These are phyloP conservation scores for Drosophila erecta DNA, from an alignment of 1,140 invertebrate species.

Conservation along the genomic window DNA sequence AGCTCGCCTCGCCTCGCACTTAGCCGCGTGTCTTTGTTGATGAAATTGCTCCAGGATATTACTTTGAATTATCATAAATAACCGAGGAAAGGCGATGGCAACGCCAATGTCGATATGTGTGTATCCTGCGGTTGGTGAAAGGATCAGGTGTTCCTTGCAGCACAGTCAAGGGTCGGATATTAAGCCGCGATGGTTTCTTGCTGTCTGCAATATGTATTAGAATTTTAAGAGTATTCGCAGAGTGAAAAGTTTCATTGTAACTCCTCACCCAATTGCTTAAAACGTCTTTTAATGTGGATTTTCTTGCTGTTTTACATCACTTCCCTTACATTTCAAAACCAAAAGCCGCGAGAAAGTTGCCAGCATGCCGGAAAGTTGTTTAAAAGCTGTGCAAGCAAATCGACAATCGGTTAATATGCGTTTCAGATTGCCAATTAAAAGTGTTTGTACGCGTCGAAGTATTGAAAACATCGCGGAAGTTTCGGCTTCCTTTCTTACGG, in stretches of 20 bases:
- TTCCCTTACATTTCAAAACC: conserved; percentile 17
- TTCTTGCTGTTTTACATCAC: no score
- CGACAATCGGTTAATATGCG: conserved; percentile 38
- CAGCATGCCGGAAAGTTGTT: conserved; percentile 41
- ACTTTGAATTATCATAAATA: conserved; percentile 83
- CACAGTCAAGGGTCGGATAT: conserved; percentile 20
- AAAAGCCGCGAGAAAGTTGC: conserved; percentile 30
- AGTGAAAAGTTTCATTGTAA: conserved; percentile 20
- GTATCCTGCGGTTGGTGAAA: conserved; percentile 39
- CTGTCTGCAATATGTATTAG: not conserved
- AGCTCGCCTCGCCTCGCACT: conserved; percentile 27
- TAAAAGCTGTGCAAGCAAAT: conserved; percentile 24
- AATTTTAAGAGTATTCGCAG: no score
- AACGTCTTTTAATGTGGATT: not conserved
- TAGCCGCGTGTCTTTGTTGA: conserved; percentile 64
- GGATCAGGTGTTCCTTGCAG: conserved; percentile 60
- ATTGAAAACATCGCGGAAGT: conserved; percentile 5
- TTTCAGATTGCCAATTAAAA: conserved; percentile 49
- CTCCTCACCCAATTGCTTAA: conserved; percentile 6
- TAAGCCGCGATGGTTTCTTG: conserved; percentile 1
- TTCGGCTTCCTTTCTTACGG: conserved; percentile 5
- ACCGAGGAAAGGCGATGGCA: conserved; percentile 59
- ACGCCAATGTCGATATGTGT: conserved; percentile 20
- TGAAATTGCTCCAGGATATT: conserved; percentile 81
- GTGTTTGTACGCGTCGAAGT: conserved; percentile 14